These are phyloP conservation scores for Neolamprologus ventralis DNA, from an alignment of 2,113 vertebrate species.

Conservation along the genomic window DNA sequence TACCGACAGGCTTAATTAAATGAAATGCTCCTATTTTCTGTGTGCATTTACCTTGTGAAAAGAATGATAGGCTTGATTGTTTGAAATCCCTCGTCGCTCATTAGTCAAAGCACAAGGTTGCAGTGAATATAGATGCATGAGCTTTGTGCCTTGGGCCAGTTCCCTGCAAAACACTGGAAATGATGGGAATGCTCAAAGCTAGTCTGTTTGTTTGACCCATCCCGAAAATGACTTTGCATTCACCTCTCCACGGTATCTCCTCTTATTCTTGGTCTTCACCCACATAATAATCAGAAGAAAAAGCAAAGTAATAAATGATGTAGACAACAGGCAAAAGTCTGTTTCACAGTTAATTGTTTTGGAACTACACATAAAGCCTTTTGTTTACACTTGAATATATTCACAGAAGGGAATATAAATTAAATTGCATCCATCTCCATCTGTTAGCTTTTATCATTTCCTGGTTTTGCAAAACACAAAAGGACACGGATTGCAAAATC, in stretches of 20 bases:
- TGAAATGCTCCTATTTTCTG: slow-evolving; percentile 17
- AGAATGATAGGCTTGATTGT: slow-evolving; percentile 52
- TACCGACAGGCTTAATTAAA: slow-evolving; percentile 55
- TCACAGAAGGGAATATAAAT: not conserved
- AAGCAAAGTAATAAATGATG: not conserved
- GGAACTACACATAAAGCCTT: not conserved
- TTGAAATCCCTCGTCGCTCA: slow-evolving; percentile 53
- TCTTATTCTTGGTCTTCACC: not conserved
- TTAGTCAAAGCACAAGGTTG: slow-evolving; percentile 49
- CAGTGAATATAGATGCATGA: slow-evolving; percentile 52
- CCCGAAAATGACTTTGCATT: slow-evolving; percentile 30
- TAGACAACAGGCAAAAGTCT: not conserved
- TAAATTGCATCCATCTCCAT: not conserved
- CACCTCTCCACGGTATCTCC: not conserved
- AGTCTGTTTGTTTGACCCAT: slow-evolving; percentile 16
- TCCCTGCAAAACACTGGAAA: slow-evolving; percentile 40
- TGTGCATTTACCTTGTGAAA: slow-evolving; percentile 30
- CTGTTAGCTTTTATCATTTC: not conserved
- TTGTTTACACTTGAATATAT: not conserved
- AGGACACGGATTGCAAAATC: not conserved
- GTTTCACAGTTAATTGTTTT: not conserved
- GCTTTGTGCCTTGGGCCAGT: slow-evolving; percentile 18
- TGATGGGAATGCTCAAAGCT: slow-evolving; percentile 33
- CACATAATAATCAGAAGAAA: not conserved
- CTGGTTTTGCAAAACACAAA: not conserved